A percentile compares a stretch with the other conserved stretches of the same genome.
Evolutionary conservation across 2,888 invertebrate species (phyloP).

Genomic region (Microchrysa polita): DNA sequence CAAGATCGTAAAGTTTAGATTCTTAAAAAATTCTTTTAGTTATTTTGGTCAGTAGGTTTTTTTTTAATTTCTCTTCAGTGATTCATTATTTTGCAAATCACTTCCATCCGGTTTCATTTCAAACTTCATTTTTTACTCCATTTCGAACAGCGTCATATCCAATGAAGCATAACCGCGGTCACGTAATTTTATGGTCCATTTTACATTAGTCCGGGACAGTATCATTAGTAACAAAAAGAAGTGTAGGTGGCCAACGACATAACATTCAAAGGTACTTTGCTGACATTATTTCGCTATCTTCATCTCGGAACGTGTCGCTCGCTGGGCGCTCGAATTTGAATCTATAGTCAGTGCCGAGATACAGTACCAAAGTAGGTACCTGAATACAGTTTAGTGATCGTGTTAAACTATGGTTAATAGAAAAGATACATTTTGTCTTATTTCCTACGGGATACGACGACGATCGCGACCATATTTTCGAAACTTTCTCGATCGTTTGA

Average conservation of each 20-base stretch:
- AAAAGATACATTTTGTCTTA: not conserved
- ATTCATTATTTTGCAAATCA: no score
- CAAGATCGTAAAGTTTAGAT: no score
- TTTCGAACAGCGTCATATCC: not conserved
- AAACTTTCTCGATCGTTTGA: not conserved
- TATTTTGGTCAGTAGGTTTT: not conserved
- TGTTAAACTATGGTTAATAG: not conserved
- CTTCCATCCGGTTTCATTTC: no score
- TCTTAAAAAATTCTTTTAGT: no score
- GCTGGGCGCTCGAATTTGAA: not conserved
- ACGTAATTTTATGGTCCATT: conserved; percentile 39
- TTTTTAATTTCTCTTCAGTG: not conserved
- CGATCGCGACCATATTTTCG: no score
- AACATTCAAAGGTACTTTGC: conserved; percentile 19
- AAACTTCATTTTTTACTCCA: no score
- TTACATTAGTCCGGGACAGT: conserved; percentile 28
- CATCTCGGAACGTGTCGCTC: not conserved
- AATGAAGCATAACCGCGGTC: conserved; percentile 29
- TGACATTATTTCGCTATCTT: conserved; percentile 4
- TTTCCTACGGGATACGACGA: not conserved
- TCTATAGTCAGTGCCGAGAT: no score
- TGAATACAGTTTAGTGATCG: not conserved
- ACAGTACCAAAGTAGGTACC: no score
- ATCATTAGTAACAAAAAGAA: conserved; percentile 17
- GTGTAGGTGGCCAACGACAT: conserved; percentile 39